A percentile compares a stretch with the other conserved stretches of the same genome.
Evolutionary conservation across 2,888 invertebrate species (phyloP).

Genomic region (Ernsta delagoae): DNA sequence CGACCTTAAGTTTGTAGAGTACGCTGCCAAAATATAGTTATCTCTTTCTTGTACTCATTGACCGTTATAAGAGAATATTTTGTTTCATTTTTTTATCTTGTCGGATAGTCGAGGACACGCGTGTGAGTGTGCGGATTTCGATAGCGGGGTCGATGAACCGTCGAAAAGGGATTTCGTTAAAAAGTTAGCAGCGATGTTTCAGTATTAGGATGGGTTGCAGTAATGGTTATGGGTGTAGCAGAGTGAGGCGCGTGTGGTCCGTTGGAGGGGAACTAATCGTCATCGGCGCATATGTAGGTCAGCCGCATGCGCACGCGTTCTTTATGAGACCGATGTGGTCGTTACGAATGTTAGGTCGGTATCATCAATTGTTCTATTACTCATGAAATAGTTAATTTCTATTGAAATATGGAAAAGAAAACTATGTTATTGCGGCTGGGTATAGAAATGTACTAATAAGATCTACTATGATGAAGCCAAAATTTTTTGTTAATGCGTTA

Average conservation of each 20-base stretch:
- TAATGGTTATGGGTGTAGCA: slow-evolving; percentile 55
- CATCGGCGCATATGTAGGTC: slow-evolving; percentile 74
- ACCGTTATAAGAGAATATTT: slow-evolving; percentile 70
- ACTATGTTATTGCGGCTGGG: not conserved
- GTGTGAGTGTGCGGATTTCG: slow-evolving; percentile 84
- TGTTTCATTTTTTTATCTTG: slow-evolving; percentile 80
- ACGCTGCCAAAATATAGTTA: slow-evolving; percentile 79
- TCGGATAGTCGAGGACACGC: slow-evolving; percentile 63
- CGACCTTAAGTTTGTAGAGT: slow-evolving; percentile 76
- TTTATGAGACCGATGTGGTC: slow-evolving; percentile 52
- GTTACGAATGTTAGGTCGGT: slow-evolving; percentile 19
- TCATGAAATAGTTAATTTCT: not conserved
- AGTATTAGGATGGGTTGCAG: slow-evolving; percentile 64
- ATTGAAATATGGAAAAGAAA: not conserved
- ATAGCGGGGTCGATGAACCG: slow-evolving; percentile 81
- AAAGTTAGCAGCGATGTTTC: slow-evolving; percentile 67
- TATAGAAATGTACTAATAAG: too few relatives aligned
- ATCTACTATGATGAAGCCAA: too few relatives aligned
- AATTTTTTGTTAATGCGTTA: too few relatives aligned
- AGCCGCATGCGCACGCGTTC: slow-evolving; percentile 73
- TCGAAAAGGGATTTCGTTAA: slow-evolving; percentile 77
- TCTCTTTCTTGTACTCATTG: slow-evolving; percentile 80
- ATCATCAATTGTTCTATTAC: slow-evolving; percentile 31
- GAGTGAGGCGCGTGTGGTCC: slow-evolving; percentile 64
- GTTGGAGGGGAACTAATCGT: slow-evolving; percentile 58